Percentiles rank a stretch among this genome's conserved stretches.
Conservation (phyloP, 2,888 invertebrate genomes). For the Pyrgus malvae region DNA sequence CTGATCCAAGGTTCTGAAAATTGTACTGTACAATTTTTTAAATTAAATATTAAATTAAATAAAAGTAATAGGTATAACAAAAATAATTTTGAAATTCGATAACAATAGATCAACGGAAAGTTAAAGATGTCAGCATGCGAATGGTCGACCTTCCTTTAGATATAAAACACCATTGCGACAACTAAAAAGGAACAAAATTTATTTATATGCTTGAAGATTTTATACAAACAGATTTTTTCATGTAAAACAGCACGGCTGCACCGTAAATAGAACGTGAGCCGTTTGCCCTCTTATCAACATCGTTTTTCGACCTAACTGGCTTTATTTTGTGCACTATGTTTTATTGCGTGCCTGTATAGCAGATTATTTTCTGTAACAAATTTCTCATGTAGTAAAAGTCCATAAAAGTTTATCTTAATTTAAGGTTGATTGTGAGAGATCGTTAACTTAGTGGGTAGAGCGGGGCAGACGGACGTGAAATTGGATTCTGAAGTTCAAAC, state of each 20-base stretch:
- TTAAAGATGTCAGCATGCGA: too few relatives aligned
- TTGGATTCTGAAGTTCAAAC: background rate
- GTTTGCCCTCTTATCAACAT: slow-evolving; percentile 25
- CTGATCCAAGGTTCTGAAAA: too few relatives aligned
- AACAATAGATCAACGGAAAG: too few relatives aligned
- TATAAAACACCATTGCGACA: slow-evolving; percentile 2
- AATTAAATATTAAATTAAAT: too few relatives aligned
- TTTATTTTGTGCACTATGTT: slow-evolving; percentile 23
- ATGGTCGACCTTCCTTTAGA: background rate
- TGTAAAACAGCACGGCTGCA: slow-evolving; percentile 23
- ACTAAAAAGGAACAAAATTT: slow-evolving; percentile 1
- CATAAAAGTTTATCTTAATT: slow-evolving; percentile 16
- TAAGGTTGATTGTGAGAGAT: slow-evolving; percentile 8
- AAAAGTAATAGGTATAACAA: too few relatives aligned
- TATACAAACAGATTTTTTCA: slow-evolving; percentile 26
- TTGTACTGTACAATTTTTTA: too few relatives aligned
- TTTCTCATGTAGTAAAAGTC: slow-evolving; percentile 8
- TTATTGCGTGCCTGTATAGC: slow-evolving; percentile 19
- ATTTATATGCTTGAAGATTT: slow-evolving; percentile 23
- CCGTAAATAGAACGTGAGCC: slow-evolving; percentile 21
- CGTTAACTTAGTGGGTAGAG: slow-evolving; percentile 1
- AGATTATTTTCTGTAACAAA: slow-evolving; percentile 19
- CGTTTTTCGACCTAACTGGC: slow-evolving; percentile 24
- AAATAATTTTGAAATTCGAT: too few relatives aligned
- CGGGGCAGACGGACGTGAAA: background rate